Evolutionary conservation across 2,888 invertebrate genomes (phyloP).

Genomic region (Alviniconcha strummeri): DNA sequence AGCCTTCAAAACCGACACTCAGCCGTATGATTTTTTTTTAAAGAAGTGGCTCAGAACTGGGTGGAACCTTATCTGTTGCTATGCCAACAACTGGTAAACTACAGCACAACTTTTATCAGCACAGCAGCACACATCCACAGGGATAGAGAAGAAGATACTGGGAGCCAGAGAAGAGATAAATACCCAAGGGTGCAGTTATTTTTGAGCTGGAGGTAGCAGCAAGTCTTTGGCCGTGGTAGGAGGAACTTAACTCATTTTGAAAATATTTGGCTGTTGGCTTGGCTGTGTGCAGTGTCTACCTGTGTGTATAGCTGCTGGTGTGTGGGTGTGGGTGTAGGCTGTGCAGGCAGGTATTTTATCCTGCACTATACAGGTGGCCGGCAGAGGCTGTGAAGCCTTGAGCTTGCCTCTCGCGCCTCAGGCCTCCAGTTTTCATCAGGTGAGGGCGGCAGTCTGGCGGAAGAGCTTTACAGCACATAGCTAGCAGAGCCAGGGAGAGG

Average conservation of each 20-base stretch:
- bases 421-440: too few species aligned
- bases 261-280: conserved; percentile 9
- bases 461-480: too few species aligned
- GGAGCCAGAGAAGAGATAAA: background rate
- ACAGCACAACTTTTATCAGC: background rate
- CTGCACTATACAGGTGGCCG: background rate
- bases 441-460: too few species aligned
- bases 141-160: background rate
- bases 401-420: too few species aligned
- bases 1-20: too few species aligned
- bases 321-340: too few species aligned
- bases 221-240: background rate
- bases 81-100: too few species aligned
- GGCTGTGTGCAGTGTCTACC: background rate
- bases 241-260: conserved; percentile 4
- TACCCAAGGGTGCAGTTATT: background rate
- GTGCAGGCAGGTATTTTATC: too few species aligned
- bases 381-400: background rate
- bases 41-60: too few species aligned
- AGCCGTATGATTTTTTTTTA: too few species aligned
- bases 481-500: too few species aligned
- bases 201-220: background rate
- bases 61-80: too few species aligned
- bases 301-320: background rate
- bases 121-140: background rate